Conservation (phyloP, 2,113 vertebrate species). For the Orientallactaga bullata region DNA sequence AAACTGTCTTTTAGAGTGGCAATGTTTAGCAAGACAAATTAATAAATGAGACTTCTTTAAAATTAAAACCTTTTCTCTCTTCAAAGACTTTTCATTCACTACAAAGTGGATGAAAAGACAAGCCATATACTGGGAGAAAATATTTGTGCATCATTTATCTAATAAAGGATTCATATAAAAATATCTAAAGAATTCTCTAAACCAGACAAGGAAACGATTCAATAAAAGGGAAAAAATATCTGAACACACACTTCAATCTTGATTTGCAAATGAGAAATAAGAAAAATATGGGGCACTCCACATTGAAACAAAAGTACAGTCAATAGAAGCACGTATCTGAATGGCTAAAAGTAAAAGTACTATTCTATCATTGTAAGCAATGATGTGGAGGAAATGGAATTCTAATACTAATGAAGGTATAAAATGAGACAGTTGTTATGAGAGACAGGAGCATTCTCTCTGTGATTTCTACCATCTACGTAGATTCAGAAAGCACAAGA, state of each 20-base stretch:
- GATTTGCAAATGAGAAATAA: not conserved
- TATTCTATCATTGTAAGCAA: not conserved
- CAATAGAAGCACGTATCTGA: not conserved
- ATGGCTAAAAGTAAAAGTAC: not conserved
- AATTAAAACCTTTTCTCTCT: conserved; percentile 22
- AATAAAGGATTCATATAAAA: not conserved
- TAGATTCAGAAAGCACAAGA: not conserved
- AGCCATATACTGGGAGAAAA: not conserved
- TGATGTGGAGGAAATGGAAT: no score
- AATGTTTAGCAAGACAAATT: not conserved
- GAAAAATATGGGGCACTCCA: not conserved
- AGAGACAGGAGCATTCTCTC: not conserved
- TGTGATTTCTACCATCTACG: not conserved
- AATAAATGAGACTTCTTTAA: not conserved
- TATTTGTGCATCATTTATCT: not conserved
- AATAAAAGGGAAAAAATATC: not conserved
- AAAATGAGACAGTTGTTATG: not conserved
- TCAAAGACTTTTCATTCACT: not conserved
- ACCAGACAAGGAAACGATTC: not conserved
- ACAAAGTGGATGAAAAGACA: not conserved
- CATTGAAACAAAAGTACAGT: not conserved
- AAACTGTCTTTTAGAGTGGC: not conserved
- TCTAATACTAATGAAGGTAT: not conserved
- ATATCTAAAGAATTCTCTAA: not conserved
- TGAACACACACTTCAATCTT: not conserved